Percentiles rank a stretch among this genome's conserved stretches.
phyloP scores from a whole-genome alignment of 1,140 invertebrate species.

The Littorina saxatilis region DNA sequence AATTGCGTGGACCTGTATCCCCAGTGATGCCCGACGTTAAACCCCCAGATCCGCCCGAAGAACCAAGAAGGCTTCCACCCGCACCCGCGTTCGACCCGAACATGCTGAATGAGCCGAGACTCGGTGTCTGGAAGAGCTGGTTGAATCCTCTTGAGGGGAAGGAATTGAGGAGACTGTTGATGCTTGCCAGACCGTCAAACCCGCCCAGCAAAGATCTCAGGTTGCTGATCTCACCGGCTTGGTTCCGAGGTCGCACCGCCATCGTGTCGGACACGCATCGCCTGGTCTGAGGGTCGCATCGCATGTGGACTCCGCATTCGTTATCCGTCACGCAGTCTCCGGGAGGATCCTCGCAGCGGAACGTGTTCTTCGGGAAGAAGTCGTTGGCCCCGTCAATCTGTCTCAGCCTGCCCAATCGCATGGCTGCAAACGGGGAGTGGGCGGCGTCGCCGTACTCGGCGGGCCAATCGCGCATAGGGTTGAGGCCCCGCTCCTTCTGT shows the following conservation, averaged over 20 bases:
- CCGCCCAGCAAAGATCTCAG: neutral
- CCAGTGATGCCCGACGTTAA: neutral
- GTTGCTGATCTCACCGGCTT: slow-evolving; percentile 1
- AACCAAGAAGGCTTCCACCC: neutral
- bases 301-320: slow-evolving; percentile 45
- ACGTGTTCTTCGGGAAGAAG: slow-evolving; percentile 40
- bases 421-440: slow-evolving; percentile 44
- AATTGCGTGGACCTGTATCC: neutral
- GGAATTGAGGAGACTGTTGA: slow-evolving; percentile 22
- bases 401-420: slow-evolving; percentile 46
- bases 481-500: slow-evolving; percentile 46
- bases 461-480: slow-evolving; percentile 53
- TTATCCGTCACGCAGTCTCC: slow-evolving; percentile 30
- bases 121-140: slow-evolving; percentile 24
- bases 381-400: slow-evolving; percentile 47
- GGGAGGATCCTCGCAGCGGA: slow-evolving; percentile 33
- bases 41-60: neutral
- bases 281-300: slow-evolving; percentile 37
- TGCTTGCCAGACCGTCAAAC: neutral
- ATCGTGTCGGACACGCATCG: slow-evolving; percentile 46
- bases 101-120: neutral
- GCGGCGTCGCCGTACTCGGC: slow-evolving; percentile 41
- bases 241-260: neutral
- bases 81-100: neutral
- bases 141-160: slow-evolving; percentile 26